Evolutionary conservation across 2,888 invertebrate species (phyloP), one percentile per base, ranked within the genome.

Genomic region (Melieria omissa): DNA sequence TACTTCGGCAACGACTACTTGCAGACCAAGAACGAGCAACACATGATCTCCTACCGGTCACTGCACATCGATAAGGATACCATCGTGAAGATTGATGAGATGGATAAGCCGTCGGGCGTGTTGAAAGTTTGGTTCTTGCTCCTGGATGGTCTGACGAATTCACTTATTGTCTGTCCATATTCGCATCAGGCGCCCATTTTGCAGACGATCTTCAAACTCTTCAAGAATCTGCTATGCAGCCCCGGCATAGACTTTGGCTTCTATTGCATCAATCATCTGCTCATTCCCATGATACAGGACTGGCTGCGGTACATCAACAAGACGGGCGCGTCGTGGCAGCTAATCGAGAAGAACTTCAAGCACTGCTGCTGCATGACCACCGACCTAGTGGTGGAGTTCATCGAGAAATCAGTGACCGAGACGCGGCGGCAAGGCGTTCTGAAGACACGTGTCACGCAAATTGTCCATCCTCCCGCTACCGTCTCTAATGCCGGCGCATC

Each of bases 321-420:
- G 78, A 91, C 92, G 6, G 91, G 91, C 78, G 89, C 92, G 76
- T 90, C 93, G 75, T 92, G 93, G 91, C 92, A 94, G 78, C 89
- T 90, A 77, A 91, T 93, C 65, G 93, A 94, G 85, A 93, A 95
- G 76, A 97, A 96, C 86, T 97, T 97, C 82, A 97, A 97, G 83
- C 97, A 98, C 83, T 97, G 96, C 83, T 95, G 95, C 82, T 97
- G 98, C 8, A 91, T 97, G 87, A 94, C 96, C 10, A 95, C 96
- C 0, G 97, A 98, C 82, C 89, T 97, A 46, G 92, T 97, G 49
- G 97, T 97, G 0, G 93, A 95, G 80, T 95, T 95, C 79, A 88
- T 97, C 49, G 92, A 92, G 77, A 91, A 93, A 80, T 89, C 95
- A 52, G 89, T 90, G 66, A 80, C 81, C 7, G 85, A 81, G 45